Evolutionary conservation across 2,113 vertebrate species (phyloP).

Genomic region (Peromyscus californicus): DNA sequence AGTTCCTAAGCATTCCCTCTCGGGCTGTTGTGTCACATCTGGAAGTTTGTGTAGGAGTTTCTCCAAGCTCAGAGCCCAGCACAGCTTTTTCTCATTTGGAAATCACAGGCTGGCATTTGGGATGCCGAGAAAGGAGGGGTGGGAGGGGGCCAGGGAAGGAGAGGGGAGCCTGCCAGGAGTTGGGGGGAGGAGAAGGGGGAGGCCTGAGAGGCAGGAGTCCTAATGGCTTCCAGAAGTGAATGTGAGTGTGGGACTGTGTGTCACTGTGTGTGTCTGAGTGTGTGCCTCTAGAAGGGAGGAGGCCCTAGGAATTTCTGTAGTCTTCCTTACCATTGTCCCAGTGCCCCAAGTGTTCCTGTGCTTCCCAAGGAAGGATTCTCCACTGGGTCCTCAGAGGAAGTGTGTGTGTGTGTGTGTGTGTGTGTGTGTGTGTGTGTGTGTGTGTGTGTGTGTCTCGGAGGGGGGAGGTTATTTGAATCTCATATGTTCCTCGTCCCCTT

Average conservation of each 20-base stretch:
- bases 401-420: background rate
- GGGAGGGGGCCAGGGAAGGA: slow-evolving; percentile 74
- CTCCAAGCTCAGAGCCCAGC: slow-evolving; percentile 91
- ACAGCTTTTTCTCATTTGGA: slow-evolving; percentile 97
- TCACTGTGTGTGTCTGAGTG: slow-evolving; percentile 71
- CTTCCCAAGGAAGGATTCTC: slow-evolving; percentile 56
- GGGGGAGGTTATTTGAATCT: background rate
- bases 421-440: no score
- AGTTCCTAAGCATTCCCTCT: slow-evolving; percentile 87
- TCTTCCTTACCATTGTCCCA: slow-evolving; percentile 61
- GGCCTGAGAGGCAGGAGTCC: slow-evolving; percentile 76
- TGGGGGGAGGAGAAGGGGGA: slow-evolving; percentile 56
- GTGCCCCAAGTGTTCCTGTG: slow-evolving; percentile 43
- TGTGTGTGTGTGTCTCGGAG: no score
- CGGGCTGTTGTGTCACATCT: slow-evolving; percentile 93
- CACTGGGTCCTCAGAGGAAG: slow-evolving; percentile 60
- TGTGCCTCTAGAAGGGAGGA: slow-evolving; percentile 67
- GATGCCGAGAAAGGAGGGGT: slow-evolving; percentile 83
- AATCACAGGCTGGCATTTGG: slow-evolving; percentile 92
- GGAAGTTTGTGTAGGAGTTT: slow-evolving; percentile 95
- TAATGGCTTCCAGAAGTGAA: slow-evolving; percentile 83
- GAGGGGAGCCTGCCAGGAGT: slow-evolving; percentile 86
- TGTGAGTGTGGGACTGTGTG: slow-evolving; percentile 71
- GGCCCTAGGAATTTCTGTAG: slow-evolving; percentile 64
- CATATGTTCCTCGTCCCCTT: background rate